A percentile compares a stretch with the other conserved stretches of the same genome.
phyloP scores from a whole-genome alignment of 1,140 invertebrate genomes.

The Homarus americanus region DNA sequence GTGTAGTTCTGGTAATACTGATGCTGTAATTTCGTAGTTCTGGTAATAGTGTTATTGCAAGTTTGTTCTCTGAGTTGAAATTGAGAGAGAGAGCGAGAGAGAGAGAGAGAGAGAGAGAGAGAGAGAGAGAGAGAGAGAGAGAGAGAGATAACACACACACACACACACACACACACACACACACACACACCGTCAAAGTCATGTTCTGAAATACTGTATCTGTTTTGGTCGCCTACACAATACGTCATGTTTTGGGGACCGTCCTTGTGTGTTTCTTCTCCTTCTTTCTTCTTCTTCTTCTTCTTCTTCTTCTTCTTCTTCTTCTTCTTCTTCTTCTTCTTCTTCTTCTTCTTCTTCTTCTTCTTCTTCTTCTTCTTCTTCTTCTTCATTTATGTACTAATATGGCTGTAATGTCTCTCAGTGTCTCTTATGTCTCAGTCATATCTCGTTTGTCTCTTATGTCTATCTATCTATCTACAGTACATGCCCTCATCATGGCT shows the following conservation, averaged over 20 bases:
- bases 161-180: too few species aligned
- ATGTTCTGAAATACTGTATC: background rate
- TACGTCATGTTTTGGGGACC: background rate
- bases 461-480: too few species aligned
- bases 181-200: too few species aligned
- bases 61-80: too few species aligned
- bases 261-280: background rate
- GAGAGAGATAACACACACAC: too few species aligned
- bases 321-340: background rate
- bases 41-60: too few species aligned
- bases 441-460: too few species aligned
- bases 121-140: conserved; percentile 2
- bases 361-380: background rate
- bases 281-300: background rate
- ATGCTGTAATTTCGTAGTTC: too few species aligned
- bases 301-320: background rate
- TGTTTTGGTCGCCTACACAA: background rate
- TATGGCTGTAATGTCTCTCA: too few species aligned
- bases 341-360: background rate
- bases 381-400: background rate
- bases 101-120: background rate
- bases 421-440: too few species aligned
- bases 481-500: too few species aligned
- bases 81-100: background rate
- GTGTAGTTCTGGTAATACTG: too few species aligned